These are phyloP conservation scores for Intellagama lesueurii DNA, from an alignment of 2,797 vertebrate genomes.

Conservation along the genomic window DNA sequence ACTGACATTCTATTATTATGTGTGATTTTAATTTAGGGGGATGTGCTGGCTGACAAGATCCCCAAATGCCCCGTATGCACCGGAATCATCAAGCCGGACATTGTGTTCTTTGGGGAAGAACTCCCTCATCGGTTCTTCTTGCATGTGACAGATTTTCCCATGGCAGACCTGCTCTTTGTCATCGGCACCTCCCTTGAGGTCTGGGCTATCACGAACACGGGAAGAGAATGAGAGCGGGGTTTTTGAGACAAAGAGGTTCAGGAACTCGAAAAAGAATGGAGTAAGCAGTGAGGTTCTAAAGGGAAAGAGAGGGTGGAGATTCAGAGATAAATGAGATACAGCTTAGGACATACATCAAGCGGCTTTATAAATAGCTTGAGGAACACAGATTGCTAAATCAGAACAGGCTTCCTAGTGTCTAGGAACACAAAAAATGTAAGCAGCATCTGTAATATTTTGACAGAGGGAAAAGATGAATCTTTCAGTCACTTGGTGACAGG, in stretches of 20 bases:
- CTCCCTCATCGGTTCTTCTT: slow-evolving; percentile 89
- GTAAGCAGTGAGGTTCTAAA: background rate
- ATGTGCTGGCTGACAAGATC: slow-evolving; percentile 85
- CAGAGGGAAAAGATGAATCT: background rate
- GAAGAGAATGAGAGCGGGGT: background rate
- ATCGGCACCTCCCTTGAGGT: slow-evolving; percentile 97
- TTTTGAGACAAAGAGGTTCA: background rate
- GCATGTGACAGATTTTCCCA: slow-evolving; percentile 89
- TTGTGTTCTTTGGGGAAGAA: slow-evolving; percentile 95
- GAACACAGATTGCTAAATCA: background rate
- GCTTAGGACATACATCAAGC: background rate
- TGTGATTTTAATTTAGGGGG: slow-evolving; percentile 76
- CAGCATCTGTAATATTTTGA: background rate
- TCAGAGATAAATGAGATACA: background rate
- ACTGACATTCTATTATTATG: fast-evolving
- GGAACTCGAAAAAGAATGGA: background rate
- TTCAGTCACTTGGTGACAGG: background rate
- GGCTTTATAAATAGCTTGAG: background rate
- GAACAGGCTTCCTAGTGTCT: background rate
- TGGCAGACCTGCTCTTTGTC: slow-evolving; percentile 91
- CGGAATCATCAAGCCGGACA: slow-evolving; percentile 91
- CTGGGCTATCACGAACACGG: slow-evolving; percentile 28
- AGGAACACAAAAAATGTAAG: background rate
- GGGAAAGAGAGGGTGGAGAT: fast-evolving
- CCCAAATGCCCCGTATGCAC: slow-evolving; percentile 87